Evolutionary conservation across 2,113 vertebrate species (phyloP), one percentile per base, ranked within the genome.

Genomic region (Lathamus discolor): DNA sequence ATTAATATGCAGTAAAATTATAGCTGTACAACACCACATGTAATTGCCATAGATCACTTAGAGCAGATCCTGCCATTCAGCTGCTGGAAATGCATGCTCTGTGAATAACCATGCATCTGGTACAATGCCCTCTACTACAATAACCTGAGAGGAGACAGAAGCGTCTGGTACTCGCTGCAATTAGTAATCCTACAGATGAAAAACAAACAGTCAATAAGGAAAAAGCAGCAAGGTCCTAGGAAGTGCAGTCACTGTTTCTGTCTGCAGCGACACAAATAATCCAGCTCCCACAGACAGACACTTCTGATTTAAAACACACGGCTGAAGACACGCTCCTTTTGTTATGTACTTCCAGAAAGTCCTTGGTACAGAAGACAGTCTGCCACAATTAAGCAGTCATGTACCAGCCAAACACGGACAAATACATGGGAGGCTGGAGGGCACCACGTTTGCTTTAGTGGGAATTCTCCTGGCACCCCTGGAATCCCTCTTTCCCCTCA

Each of bases 1-100:
- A 97, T 97, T 98, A 98, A 97, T 95, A 96, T 75, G 94, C 92
- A 95, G 83, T 95, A 91, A 98, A 98, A 98, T 98, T 97, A 97
- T 89, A 98, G 97, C 92, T 67, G 76, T 94, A 88, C 93, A 87
- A 41, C 10, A 43, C 94, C 96, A 93, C 88, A 63, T 82, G 88
- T 93, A 96, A 97, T 96, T 94, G 96, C 93, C 94, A 90, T 96
- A 94, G 97, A 96, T 97, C 94, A 90, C 92, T 96, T 91, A 90
- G 95, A 97, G 91, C 62, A 82, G 91, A 97, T 95, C 97, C 92
- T 94, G 94, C 91, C 95, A 94, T 95, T 93, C 94, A 83, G 90
- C 92, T 96, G 96, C 95, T 96, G 94, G 97, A 92, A 96, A 93
- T 59, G 63, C 68, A 91, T 75, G 90, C 37, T 55, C 74, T 54